Evolutionary conservation across 37 sponge, comb jelly and placozoan species (phyloP), one percentile per base, ranked within the genome.

Genomic region (Tethya wilhelma): DNA sequence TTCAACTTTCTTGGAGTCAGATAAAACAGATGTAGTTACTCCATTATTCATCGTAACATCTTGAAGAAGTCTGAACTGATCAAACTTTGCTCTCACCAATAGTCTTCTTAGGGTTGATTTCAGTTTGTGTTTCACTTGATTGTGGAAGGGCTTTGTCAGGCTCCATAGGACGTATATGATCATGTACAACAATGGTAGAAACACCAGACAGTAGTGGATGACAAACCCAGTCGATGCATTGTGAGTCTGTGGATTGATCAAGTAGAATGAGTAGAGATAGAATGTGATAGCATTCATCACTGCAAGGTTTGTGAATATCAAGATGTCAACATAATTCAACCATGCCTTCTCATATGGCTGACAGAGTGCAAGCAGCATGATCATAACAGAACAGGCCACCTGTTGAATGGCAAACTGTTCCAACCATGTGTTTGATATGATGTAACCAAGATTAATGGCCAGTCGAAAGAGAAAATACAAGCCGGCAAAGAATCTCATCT

Each of bases 401-500:
- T 81, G 72, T 20, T 81, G 71, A 25, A 71, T 32, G 19, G 71
- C 36, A 19, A 63, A 71, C 32, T 81, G 82, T 0, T 59, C 43
- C 4, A 69, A 25, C 81, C 81, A 80, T n/a, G 59, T 58, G 1
- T 36, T 9, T 31, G 38, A 25, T 0, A 65, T 36, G 31, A 66
- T 37, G 66, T 71, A 73, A 29, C 53, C 36, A 0, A 83, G 8
- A 38, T 74, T 74, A 14, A 73, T 63, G 38, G 28, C 38, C 28
- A 88, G 56, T 6, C 89, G 84, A 64, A 69, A 82, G 0, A 88
- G 37, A 46, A 88, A 88, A 33, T 80, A 71, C 11, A 80, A 20
- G 25, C 88, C 88, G 12, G 88, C 88, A 77, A 88, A 88, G 72
- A 76, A 88, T 0, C 77, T n/a, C 22, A 39, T 42, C 22, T 77